phyloP scores from a whole-genome alignment of 2,888 invertebrate species.

The Apamea monoglypha region DNA sequence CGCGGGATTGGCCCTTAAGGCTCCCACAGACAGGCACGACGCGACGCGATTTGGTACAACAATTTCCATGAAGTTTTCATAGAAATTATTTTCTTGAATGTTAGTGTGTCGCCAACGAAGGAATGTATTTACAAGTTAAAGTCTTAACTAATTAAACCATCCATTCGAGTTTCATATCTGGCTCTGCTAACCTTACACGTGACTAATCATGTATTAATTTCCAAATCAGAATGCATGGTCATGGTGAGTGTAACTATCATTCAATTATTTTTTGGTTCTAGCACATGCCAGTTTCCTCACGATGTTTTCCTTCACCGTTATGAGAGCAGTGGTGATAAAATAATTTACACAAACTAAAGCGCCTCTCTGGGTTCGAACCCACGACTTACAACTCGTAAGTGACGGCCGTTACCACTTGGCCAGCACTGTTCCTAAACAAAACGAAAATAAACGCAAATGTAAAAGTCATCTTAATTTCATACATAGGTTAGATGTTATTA shows the following conservation, averaged over 20 bases:
- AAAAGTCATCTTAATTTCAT: not conserved
- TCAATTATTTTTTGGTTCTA: not conserved
- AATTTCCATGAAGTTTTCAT: not conserved
- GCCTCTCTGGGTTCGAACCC: not conserved
- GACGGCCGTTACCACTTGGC: not conserved
- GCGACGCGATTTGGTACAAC: not conserved
- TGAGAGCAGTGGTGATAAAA: not conserved
- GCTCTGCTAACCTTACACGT: slow-evolving; percentile 4
- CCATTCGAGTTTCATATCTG: not conserved
- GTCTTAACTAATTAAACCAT: not conserved
- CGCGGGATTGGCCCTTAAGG: not conserved
- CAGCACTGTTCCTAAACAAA: not conserved
- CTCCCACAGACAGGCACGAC: not conserved
- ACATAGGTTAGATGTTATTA: not conserved
- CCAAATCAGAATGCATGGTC: not conserved
- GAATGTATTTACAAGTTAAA: not conserved
- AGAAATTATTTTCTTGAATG: not conserved
- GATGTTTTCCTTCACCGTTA: not conserved
- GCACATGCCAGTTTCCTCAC: not conserved
- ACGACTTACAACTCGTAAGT: not conserved
- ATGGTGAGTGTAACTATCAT: not conserved
- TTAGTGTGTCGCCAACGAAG: not conserved
- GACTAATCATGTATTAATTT: slow-evolving; percentile 10
- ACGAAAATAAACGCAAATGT: not conserved
- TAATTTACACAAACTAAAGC: not conserved